phyloP scores from a whole-genome alignment of 92 coral and sea anemone genomes.

The Micromussa lordhowensis region DNA sequence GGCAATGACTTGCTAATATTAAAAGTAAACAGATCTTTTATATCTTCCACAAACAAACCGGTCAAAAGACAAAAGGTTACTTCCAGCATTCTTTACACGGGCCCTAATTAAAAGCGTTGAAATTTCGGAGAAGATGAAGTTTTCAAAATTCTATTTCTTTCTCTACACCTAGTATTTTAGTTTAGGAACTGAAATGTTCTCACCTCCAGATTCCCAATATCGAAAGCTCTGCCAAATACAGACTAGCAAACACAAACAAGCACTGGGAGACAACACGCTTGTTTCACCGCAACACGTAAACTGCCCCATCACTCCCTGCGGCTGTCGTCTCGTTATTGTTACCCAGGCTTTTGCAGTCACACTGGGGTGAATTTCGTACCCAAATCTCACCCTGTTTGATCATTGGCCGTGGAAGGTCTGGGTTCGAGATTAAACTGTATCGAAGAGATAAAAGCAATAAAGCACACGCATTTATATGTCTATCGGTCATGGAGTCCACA shows the following conservation, averaged over 20 bases:
- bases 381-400: too few species aligned
- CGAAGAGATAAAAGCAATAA: background rate
- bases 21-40: background rate
- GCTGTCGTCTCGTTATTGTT: slow-evolving; percentile 24
- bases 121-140: background rate
- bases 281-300: slow-evolving; percentile 65
- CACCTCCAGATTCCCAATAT: slow-evolving; percentile 39
- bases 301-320: slow-evolving; percentile 38
- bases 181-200: background rate
- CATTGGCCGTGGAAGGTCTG: too few species aligned
- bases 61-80: background rate
- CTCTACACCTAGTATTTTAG: background rate
- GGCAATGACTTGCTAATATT: background rate
- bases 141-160: background rate
- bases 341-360: slow-evolving; percentile 29
- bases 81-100: background rate
- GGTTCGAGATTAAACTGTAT: too few species aligned
- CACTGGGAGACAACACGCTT: slow-evolving; percentile 58
- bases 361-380: background rate
- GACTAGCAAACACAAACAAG: slow-evolving; percentile 33
- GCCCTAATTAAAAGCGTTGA: background rate
- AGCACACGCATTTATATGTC: background rate
- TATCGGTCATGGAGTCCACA: too few species aligned
- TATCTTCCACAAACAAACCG: background rate
- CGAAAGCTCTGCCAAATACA: slow-evolving; percentile 41